A percentile compares a stretch with the other conserved stretches of the same genome.
Evolutionary conservation across 2,113 vertebrate genomes (phyloP).

Genomic region (Apeltes quadracus): DNA sequence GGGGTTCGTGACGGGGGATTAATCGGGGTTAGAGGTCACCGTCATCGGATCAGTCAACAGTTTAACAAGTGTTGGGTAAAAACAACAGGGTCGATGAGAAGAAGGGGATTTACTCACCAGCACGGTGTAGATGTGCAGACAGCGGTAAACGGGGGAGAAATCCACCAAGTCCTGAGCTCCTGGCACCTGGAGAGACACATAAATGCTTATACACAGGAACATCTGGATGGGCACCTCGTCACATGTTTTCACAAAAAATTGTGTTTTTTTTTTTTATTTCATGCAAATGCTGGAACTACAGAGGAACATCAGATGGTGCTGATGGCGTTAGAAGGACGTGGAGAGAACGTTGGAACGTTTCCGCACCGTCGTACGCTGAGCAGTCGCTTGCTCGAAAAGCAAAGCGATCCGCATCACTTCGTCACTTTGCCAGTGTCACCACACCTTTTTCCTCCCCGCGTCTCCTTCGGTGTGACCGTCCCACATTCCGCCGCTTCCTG

Average conservation of each 20-base stretch:
- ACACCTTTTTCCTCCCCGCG: conserved; percentile 23
- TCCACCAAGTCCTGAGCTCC: conserved; percentile 96
- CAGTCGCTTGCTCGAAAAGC: no score
- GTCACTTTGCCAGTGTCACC: conserved; percentile 10
- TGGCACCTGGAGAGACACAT: conserved; percentile 80
- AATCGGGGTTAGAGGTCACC: neutral
- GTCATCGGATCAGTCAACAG: neutral
- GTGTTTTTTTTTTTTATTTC: neutral
- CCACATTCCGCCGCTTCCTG: conserved; percentile 13
- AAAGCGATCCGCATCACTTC: neutral
- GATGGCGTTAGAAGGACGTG: no score
- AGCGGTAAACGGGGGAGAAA: conserved; percentile 96
- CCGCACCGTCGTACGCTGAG: no score
- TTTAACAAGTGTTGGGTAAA: neutral
- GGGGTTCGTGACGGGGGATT: neutral
- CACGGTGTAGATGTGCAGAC: conserved; percentile 94
- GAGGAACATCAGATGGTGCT: neutral
- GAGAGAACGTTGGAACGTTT: no score
- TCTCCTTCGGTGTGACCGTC: conserved; percentile 10
- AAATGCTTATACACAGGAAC: neutral
- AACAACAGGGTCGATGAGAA: neutral
- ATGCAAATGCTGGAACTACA: neutral
- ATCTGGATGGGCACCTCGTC: no score
- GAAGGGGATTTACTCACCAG: conserved; percentile 59
- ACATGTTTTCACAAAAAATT: neutral